Base-by-base conservation (phyloP, 2,888 invertebrate genomes). In the Calameuta idolon region DNA sequence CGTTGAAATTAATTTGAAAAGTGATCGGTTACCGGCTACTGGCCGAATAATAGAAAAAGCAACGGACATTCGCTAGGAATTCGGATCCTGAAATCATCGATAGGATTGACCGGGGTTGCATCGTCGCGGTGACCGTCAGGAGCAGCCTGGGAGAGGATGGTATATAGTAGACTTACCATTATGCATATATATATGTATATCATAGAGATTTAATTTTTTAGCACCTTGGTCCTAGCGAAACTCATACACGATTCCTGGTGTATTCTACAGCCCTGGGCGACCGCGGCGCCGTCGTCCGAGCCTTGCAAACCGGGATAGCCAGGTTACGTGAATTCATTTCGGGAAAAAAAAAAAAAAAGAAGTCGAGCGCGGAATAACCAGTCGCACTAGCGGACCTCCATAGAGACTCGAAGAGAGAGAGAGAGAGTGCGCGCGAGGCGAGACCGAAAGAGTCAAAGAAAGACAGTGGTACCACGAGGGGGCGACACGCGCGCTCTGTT, bases 351-450 rank as follows among this genome's bases (percentile, higher is more conserved):
- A 55, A 55, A 37, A 55, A 55, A 55, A 33, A 33, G 33, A 33
- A 55, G 55, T 55, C 23, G 55, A 55, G 55, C 55, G 55, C 55
- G 55, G 55, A 55, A 55, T 55, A 55, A 55, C 55, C 55, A 55
- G 55, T 55, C 55, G 55, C 55, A 55, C 55, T 34, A 34, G 33
- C 71, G 71, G 31, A 33, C 71, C 71, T 71, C 71, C 71, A 23
- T 71, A 31, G 71, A 71, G 71, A 31, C 15, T 30, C 30, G 4
- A n/a, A 30, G 69, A 23, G 73, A n/a, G 74, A 37, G 40, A 77
- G 74, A 74, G 69, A 33, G 40, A 77, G 55, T 69, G 75, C 75
- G 79, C 75, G 79, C 74, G 55, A 76, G 75, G 69, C 76, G 79
- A 76, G 77, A 77, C 77, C 79, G 75, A 73, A 74, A 80, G 71